Evolutionary conservation across 1,140 invertebrate genomes (phyloP).

Genomic region (Pseudomyrmex dendroicus): DNA sequence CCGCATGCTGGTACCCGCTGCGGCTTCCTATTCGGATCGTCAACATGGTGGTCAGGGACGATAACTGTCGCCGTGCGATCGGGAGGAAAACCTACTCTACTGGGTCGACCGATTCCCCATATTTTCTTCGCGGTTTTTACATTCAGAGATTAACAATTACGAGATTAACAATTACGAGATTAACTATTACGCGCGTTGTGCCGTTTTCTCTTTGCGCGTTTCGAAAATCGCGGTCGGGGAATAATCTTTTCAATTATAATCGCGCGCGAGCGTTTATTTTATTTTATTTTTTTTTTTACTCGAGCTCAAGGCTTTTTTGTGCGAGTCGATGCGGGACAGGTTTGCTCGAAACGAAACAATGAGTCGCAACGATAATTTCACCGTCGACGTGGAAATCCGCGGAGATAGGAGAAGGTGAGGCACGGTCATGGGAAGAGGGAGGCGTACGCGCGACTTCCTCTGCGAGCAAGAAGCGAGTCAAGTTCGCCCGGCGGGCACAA

Average conservation of each 20-base stretch:
- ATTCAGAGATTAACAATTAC: neutral
- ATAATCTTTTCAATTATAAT: no score
- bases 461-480: slow-evolving; percentile 72
- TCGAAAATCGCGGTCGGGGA: neutral
- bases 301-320: neutral
- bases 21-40: slow-evolving; percentile 46
- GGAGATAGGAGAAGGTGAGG: slow-evolving; percentile 64
- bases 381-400: slow-evolving; percentile 58
- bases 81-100: slow-evolving; percentile 3
- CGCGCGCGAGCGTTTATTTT: no score
- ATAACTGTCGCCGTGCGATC: slow-evolving; percentile 59
- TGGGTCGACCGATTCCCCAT: slow-evolving; percentile 37
- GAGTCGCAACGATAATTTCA: slow-evolving; percentile 59
- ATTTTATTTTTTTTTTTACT: no score
- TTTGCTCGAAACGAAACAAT: slow-evolving; percentile 29
- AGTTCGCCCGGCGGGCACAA: slow-evolving; percentile 64
- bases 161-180: neutral
- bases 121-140: slow-evolving; percentile 33
- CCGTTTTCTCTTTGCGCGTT: slow-evolving; percentile 23
- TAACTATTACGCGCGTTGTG: neutral
- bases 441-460: slow-evolving; percentile 69
- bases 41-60: slow-evolving; percentile 59
- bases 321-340: neutral
- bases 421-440: slow-evolving; percentile 75
- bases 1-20: slow-evolving; percentile 72